Conservation (phyloP, 1,140 invertebrate species). For the Drosophila repleta region DNA sequence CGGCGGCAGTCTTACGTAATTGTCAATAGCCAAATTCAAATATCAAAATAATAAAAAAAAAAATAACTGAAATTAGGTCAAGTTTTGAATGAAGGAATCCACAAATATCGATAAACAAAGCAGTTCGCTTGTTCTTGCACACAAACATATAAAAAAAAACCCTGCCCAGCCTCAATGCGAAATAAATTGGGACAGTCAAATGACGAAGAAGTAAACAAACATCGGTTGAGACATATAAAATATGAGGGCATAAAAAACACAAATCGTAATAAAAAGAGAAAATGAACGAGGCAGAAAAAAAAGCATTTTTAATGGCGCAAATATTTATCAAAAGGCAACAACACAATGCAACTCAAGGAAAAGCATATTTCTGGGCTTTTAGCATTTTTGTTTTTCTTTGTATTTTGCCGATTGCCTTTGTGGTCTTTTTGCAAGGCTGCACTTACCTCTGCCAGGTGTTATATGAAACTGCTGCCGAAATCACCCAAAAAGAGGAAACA, state of each 20-base stretch:
- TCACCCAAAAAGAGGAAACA: conserved; percentile 12
- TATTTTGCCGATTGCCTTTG: conserved; percentile 31
- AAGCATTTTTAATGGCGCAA: conserved; percentile 52
- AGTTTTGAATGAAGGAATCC: conserved; percentile 50
- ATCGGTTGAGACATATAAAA: conserved; percentile 36
- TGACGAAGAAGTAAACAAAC: conserved; percentile 11
- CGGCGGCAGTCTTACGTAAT: conserved; percentile 40
- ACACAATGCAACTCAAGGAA: conserved; percentile 49
- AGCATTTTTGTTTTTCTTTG: neutral
- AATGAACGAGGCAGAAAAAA: conserved; percentile 1
- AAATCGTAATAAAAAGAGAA: conserved; percentile 39
- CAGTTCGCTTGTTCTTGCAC: conserved; percentile 43
- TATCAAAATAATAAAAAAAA: conserved; percentile 15
- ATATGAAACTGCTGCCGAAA: conserved; percentile 38
- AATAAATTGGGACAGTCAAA: conserved; percentile 29
- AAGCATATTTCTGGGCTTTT: conserved; percentile 6
- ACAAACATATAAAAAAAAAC: conserved; percentile 28
- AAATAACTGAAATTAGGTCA: conserved; percentile 50
- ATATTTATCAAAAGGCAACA: conserved; percentile 27
- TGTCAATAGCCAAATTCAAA: conserved; percentile 32
- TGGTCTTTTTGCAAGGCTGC: conserved; percentile 34
- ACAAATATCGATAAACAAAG: conserved; percentile 52
- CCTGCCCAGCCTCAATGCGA: conserved; percentile 59
- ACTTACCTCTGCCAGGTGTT: conserved; percentile 21
- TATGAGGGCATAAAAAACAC: conserved; percentile 27